These are phyloP conservation scores for Drosophila robusta DNA, from an alignment of 2,888 invertebrate species.

Conservation along the genomic window DNA sequence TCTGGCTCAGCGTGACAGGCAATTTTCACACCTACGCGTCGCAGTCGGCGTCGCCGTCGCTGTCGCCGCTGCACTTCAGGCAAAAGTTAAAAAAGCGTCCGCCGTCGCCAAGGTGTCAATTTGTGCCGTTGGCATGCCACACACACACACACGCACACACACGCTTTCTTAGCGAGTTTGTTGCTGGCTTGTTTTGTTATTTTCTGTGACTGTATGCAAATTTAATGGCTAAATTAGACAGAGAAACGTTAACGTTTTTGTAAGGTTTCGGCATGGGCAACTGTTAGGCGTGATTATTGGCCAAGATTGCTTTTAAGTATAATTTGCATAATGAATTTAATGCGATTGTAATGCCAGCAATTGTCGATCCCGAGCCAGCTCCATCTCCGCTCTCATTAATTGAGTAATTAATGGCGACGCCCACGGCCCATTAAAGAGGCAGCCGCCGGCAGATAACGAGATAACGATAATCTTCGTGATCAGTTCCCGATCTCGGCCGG, in stretches of 20 bases:
- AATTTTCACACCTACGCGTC: conserved; percentile 70
- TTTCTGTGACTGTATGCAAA: conserved; percentile 70
- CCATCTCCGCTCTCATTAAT: conserved; percentile 56
- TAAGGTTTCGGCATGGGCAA: conserved; percentile 34
- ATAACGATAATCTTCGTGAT: conserved; percentile 48
- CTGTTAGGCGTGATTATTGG: conserved; percentile 63
- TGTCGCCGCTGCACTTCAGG: conserved; percentile 26
- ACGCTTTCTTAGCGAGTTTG: not conserved
- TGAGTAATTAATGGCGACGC: conserved; percentile 79
- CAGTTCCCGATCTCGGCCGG: conserved; percentile 1
- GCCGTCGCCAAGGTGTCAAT: conserved; percentile 75
- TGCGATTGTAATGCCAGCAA: conserved; percentile 57
- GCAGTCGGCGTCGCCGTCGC: conserved; percentile 27
- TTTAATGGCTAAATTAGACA: conserved; percentile 81
- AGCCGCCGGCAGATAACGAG: no score
- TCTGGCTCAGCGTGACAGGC: conserved; percentile 46
- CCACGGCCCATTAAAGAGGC: conserved; percentile 40
- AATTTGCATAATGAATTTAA: conserved; percentile 77
- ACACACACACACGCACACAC: conserved; percentile 9
- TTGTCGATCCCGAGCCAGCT: conserved; percentile 24
- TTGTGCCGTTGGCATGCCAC: conserved; percentile 62
- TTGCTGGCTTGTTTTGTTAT: conserved; percentile 23
- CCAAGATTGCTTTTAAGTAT: conserved; percentile 51
- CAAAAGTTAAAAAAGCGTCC: conserved; percentile 33
- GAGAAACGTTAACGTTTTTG: conserved; percentile 44